Percentiles rank a stretch among this genome's conserved stretches.
Evolutionary conservation across 2,888 invertebrate species (phyloP).

Genomic region (Eupithecia abbreviata): DNA sequence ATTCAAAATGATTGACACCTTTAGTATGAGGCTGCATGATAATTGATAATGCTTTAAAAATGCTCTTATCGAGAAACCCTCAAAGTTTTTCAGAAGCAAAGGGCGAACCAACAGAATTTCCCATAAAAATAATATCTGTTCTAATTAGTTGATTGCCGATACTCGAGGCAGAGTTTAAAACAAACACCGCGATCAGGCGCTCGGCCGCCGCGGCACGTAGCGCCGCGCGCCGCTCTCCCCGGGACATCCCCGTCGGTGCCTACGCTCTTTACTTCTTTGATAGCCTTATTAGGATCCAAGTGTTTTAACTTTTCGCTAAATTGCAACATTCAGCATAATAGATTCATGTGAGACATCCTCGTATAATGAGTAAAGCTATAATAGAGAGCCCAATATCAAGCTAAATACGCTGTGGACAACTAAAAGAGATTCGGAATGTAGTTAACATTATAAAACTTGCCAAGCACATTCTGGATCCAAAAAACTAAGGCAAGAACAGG

Average conservation of each 20-base stretch:
- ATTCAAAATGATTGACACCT: constrained; percentile 2
- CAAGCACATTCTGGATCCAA: too few species aligned
- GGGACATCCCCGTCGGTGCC: background rate
- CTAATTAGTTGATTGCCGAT: background rate
- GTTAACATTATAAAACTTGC: background rate
- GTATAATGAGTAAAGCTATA: background rate
- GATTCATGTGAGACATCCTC: background rate
- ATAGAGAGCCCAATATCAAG: background rate
- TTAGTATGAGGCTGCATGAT: background rate
- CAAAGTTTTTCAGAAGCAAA: background rate
- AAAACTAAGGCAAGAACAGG: too few species aligned
- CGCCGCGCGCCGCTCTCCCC: background rate
- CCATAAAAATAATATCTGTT: background rate
- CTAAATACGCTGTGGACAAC: background rate
- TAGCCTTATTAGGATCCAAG: background rate
- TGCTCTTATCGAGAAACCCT: background rate
- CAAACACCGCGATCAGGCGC: background rate
- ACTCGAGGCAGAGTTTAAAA: background rate
- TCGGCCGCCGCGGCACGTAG: background rate
- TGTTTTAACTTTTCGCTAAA: background rate
- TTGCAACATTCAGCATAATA: background rate
- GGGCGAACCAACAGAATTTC: background rate
- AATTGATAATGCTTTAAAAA: background rate
- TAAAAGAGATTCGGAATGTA: background rate
- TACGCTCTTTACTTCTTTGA: background rate